phyloP scores from a whole-genome alignment of 2,888 invertebrate species.

The Trachelus iudaicus region DNA sequence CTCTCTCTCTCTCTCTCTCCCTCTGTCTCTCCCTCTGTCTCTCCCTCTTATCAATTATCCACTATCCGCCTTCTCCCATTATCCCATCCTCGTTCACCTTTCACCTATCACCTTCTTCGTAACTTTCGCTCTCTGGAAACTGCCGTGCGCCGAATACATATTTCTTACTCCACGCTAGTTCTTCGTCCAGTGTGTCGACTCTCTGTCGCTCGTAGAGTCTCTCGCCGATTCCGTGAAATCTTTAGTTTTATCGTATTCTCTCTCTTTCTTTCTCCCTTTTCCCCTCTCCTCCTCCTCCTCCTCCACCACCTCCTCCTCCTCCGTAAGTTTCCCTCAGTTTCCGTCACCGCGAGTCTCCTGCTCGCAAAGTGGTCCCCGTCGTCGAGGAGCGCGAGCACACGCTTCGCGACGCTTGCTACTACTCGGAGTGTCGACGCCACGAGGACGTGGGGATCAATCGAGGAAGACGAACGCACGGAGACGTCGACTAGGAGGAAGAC shows the following conservation, averaged over 20 bases:
- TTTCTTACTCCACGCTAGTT: neutral
- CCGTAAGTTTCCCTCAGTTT: conserved; percentile 25
- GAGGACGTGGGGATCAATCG: conserved; percentile 1
- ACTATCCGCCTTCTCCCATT: neutral
- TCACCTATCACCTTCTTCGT: neutral
- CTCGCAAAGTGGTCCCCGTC: neutral
- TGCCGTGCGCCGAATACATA: neutral
- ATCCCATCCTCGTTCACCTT: neutral
- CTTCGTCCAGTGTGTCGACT: neutral
- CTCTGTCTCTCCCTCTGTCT: too few species aligned
- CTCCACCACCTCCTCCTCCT: conserved; percentile 18
- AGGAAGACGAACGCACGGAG: neutral
- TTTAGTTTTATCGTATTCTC: neutral
- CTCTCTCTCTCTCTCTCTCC: too few species aligned
- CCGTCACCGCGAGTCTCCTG: conserved; percentile 16
- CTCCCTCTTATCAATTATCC: neutral
- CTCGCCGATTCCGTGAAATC: neutral
- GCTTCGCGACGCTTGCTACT: neutral
- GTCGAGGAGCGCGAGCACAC: neutral
- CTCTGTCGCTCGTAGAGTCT: conserved; percentile 14
- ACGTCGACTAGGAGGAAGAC: neutral
- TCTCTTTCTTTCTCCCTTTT: conserved; percentile 3
- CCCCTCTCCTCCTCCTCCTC: conserved; percentile 23
- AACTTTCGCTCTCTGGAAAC: neutral
- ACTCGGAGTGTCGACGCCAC: neutral